phyloP scores from a whole-genome alignment of 1,140 invertebrate genomes.

The Dreissena rostriformis region DNA sequence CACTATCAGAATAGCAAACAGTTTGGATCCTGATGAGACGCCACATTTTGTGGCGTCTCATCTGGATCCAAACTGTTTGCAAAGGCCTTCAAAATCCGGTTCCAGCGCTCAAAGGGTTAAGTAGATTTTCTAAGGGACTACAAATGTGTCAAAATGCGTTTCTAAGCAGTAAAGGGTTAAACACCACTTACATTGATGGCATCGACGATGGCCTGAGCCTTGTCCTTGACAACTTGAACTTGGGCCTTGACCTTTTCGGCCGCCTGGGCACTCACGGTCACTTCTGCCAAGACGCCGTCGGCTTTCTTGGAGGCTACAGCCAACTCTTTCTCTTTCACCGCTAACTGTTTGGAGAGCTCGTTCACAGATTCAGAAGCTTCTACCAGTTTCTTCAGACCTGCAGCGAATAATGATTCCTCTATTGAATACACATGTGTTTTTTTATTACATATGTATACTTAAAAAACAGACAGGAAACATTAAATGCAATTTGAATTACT shows the following conservation, averaged over 20 bases:
- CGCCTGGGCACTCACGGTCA: conserved; percentile 95
- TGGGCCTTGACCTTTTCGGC: conserved; percentile 98
- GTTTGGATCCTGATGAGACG: too few relatives aligned
- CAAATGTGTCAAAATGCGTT: too few relatives aligned
- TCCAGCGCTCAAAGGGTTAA: too few relatives aligned
- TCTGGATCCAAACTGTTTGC: too few relatives aligned
- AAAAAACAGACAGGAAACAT: too few relatives aligned
- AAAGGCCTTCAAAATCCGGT: too few relatives aligned
- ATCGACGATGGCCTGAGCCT: conserved; percentile 94
- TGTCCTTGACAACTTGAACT: conserved; percentile 97
- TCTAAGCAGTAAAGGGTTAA: too few relatives aligned
- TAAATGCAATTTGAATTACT: too few relatives aligned
- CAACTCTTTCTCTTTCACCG: conserved; percentile 96
- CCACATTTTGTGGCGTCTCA: too few relatives aligned
- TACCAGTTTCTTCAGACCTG: conserved; percentile 93
- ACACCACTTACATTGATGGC: conserved; percentile 87
- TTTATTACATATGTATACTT: too few relatives aligned
- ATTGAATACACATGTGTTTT: background rate
- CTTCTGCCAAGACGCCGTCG: conserved; percentile 86
- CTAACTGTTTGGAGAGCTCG: conserved; percentile 94
- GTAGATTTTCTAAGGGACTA: too few relatives aligned
- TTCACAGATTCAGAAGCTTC: conserved; percentile 97
- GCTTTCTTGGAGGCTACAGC: conserved; percentile 95
- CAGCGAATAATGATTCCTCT: background rate
- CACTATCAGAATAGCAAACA: too few relatives aligned